A percentile compares a stretch with the other conserved stretches of the same genome.
These are phyloP conservation scores for Talpa occidentalis DNA, from an alignment of 2,113 vertebrate genomes.

Conservation along the genomic window DNA sequence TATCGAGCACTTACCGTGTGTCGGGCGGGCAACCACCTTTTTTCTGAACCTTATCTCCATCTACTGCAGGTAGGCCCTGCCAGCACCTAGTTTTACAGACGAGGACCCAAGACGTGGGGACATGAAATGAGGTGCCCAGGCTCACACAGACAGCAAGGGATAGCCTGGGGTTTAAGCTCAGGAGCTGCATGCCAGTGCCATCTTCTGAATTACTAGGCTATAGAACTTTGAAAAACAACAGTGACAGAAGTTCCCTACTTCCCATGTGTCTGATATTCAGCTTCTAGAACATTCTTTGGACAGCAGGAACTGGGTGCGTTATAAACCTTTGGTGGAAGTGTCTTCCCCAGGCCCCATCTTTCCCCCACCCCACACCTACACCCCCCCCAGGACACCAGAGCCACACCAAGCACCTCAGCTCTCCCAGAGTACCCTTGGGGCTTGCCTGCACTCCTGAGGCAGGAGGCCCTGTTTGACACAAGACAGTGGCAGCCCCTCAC, in stretches of 20 bases:
- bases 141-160: background rate
- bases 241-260: background rate
- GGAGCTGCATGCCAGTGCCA: background rate
- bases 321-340: rapidly evolving
- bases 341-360: background rate
- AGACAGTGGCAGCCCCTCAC: background rate
- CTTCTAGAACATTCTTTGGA: background rate
- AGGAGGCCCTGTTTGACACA: background rate
- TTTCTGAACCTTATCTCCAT: background rate
- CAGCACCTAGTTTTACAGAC: background rate
- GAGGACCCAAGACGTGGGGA: background rate
- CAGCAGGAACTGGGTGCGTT: background rate
- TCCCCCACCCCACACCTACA: background rate
- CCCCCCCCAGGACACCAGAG: background rate
- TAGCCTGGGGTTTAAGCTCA: background rate
- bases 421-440: background rate
- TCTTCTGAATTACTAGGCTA: too few species aligned
- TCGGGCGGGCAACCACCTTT: background rate
- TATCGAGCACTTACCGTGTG: rapidly evolving
- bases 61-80: too few species aligned
- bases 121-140: background rate
- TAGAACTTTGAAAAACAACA: background rate
- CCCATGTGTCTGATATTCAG: background rate
- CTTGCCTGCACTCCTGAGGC: rapidly evolving
- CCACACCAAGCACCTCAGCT: background rate